These are phyloP conservation scores for Saguinus midas DNA, from an alignment of 2,113 vertebrate genomes.

Conservation along the genomic window DNA sequence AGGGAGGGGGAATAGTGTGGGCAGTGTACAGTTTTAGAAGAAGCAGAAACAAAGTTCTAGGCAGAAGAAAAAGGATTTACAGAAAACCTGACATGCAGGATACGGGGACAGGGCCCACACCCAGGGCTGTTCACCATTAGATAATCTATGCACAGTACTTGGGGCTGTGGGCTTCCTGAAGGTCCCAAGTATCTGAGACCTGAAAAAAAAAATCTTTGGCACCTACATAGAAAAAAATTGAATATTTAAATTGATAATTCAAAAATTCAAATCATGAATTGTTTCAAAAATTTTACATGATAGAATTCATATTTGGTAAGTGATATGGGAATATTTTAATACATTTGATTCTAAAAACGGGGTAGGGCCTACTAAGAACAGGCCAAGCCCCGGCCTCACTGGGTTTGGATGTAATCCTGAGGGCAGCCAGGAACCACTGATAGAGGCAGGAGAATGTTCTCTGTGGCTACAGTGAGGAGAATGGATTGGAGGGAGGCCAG, in stretches of 20 bases:
- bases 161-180: neutral
- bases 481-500: constrained; percentile 42
- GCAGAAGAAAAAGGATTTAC: neutral
- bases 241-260: constrained; percentile 6
- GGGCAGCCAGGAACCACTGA: neutral
- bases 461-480: constrained; percentile 1
- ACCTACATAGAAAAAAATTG: neutral
- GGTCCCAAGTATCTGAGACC: neutral
- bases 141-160: neutral
- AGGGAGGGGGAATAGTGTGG: neutral
- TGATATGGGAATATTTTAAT: neutral
- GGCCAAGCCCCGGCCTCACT: neutral
- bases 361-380: neutral
- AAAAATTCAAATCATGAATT: neutral
- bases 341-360: neutral
- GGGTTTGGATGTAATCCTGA: neutral
- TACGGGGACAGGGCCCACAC: neutral
- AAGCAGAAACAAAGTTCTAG: neutral
- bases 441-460: neutral
- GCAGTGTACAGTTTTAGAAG: neutral
- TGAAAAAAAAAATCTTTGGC: neutral
- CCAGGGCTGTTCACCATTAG: fast-evolving
- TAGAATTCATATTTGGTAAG: neutral
- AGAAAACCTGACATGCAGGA: neutral
- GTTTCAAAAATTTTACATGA: neutral